These are phyloP conservation scores for Myocastor coypus DNA, from an alignment of 2,113 vertebrate genomes.

Conservation along the genomic window DNA sequence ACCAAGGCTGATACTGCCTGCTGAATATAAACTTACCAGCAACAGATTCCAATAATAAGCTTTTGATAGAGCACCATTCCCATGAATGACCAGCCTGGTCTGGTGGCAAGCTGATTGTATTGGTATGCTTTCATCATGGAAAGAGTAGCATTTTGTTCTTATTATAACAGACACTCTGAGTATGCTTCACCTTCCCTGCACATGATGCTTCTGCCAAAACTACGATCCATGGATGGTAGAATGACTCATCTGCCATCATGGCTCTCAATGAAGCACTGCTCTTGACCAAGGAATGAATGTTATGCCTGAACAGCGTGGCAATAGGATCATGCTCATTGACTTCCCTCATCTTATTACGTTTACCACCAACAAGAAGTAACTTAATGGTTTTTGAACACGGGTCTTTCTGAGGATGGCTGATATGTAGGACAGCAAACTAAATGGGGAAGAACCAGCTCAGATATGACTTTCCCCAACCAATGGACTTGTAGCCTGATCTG, in stretches of 20 bases:
- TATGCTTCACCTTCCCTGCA: background rate
- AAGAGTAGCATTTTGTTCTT: background rate
- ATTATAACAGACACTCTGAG: background rate
- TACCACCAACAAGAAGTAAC: background rate
- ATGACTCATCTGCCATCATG: background rate
- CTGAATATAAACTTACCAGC: background rate
- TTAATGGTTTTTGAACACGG: background rate
- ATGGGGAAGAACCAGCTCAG: background rate
- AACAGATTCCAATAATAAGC: background rate
- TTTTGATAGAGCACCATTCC: background rate
- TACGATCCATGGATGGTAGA: background rate
- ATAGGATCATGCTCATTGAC: background rate
- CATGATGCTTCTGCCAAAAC: background rate
- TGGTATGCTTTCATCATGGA: background rate
- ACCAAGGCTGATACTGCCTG: background rate
- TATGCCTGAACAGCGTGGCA: background rate
- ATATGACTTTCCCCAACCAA: background rate
- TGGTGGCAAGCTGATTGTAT: background rate
- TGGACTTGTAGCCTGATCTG: background rate
- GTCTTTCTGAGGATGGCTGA: background rate
- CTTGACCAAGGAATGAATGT: background rate
- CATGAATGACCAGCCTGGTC: background rate
- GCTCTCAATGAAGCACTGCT: background rate
- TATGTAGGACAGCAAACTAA: background rate
- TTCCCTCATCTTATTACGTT: background rate